A percentile compares a stretch with the other conserved stretches of the same genome.
Evolutionary conservation across 2,888 invertebrate species (phyloP).

Genomic region (Chrysopilus asiliformis): DNA sequence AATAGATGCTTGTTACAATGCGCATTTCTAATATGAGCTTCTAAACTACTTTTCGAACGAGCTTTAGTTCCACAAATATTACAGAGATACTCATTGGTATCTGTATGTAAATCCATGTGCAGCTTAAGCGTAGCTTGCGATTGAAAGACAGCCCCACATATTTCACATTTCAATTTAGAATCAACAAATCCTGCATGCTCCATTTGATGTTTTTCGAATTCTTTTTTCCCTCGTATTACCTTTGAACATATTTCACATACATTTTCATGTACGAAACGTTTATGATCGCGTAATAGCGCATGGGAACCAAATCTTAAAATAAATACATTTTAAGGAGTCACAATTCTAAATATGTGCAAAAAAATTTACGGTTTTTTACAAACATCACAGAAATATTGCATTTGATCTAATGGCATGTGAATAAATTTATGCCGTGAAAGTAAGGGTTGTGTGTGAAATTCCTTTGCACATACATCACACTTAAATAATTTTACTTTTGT

Average conservation of each 20-base stretch:
- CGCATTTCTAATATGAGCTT: conserved; percentile 30
- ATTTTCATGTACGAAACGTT: conserved; percentile 25
- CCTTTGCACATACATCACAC: conserved; percentile 30
- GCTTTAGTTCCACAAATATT: conserved; percentile 29
- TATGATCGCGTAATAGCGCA: conserved; percentile 25
- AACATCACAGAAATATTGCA: conserved; percentile 22
- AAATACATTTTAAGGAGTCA: too few relatives aligned
- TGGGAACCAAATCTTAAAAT: conserved; percentile 25
- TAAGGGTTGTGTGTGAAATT: conserved; percentile 29
- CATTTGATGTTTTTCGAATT: conserved; percentile 28
- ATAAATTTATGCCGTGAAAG: conserved; percentile 29
- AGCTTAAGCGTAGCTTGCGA: conserved; percentile 31
- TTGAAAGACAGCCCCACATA: conserved; percentile 32
- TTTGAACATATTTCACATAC: conserved; percentile 34
- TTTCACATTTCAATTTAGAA: conserved; percentile 30
- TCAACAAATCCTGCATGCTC: conserved; percentile 26
- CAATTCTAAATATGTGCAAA: not conserved
- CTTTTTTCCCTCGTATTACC: conserved; percentile 28
- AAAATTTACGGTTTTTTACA: conserved; percentile 26
- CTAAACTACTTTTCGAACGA: conserved; percentile 29
- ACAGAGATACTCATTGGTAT: conserved; percentile 25
- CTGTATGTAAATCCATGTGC: conserved; percentile 29
- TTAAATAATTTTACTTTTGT: conserved; percentile 27
- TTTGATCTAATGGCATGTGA: conserved; percentile 28
- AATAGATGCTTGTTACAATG: conserved; percentile 27